A percentile compares a stretch with the other conserved stretches of the same genome.
Conservation (phyloP, 1,140 invertebrate species). For the Drosophila willistoni region DNA sequence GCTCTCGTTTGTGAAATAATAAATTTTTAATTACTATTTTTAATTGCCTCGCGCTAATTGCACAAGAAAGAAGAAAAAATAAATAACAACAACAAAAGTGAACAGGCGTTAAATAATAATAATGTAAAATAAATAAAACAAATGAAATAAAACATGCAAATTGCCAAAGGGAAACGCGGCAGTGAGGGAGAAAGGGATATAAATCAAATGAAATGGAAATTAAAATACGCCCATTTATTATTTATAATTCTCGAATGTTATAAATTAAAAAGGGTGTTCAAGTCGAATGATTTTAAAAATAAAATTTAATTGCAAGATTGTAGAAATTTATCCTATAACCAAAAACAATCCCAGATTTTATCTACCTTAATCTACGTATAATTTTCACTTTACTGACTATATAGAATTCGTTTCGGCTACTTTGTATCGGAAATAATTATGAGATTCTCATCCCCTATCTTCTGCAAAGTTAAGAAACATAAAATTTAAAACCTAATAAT, state of each 20-base stretch:
- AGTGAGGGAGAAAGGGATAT: no score
- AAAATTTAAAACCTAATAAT: no score
- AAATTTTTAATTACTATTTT: constrained; percentile 70
- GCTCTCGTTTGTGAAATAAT: constrained; percentile 48
- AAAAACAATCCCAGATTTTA: no score
- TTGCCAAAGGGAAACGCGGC: constrained; percentile 31
- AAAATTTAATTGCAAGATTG: background rate
- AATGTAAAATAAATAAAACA: constrained; percentile 10
- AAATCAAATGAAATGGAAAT: constrained; percentile 20
- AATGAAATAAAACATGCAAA: constrained; percentile 66
- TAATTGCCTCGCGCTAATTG: constrained; percentile 67
- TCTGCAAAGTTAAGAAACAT: no score
- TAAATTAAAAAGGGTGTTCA: background rate
- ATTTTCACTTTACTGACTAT: no score
- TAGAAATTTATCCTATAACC: no score
- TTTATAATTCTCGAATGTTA: constrained; percentile 21
- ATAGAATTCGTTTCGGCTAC: no score
- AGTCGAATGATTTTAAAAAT: background rate
- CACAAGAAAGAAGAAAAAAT: constrained; percentile 36
- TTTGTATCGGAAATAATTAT: no score
- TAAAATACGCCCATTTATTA: constrained; percentile 38
- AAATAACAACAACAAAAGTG: background rate
- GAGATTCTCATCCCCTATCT: no score
- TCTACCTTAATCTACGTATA: no score
- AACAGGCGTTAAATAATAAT: constrained; percentile 19